phyloP scores from a whole-genome alignment of 53 echinoderm and acorn worm genomes.

The Holothuria leucospilota region DNA sequence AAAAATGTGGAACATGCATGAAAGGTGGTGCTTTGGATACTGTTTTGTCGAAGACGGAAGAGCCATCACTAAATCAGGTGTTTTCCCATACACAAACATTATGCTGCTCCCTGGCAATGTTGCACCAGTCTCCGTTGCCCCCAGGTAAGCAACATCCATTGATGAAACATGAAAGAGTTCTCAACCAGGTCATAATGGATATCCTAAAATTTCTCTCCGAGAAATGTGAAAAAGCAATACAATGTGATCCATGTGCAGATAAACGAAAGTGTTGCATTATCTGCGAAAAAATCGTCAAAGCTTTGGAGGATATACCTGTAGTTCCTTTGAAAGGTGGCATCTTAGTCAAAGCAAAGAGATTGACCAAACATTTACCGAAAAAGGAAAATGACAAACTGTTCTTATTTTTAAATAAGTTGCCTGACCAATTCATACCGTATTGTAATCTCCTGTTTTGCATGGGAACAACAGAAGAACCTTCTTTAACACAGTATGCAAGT shows the following conservation, averaged over 20 bases:
- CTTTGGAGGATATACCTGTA: slow-evolving; percentile 24
- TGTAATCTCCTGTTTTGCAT: background rate
- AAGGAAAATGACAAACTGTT: slow-evolving; percentile 16
- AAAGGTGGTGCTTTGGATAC: no score
- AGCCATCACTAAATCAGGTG: background rate
- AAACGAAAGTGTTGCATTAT: slow-evolving; percentile 22
- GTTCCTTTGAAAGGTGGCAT: background rate
- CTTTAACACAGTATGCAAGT: slow-evolving; percentile 20
- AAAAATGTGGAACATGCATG: no score
- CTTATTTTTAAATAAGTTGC: slow-evolving; percentile 16
- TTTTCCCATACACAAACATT: slow-evolving; percentile 6
- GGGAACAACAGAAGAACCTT: slow-evolving; percentile 11
- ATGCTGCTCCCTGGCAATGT: background rate
- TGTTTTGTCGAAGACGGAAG: background rate
- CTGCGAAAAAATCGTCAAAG: background rate
- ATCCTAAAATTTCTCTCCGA: slow-evolving; percentile 10
- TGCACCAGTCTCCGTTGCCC: background rate
- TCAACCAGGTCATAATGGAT: background rate
- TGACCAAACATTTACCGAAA: background rate
- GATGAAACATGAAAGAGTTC: background rate
- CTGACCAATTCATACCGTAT: background rate
- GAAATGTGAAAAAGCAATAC: background rate
- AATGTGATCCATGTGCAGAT: background rate
- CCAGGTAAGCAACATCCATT: no score
- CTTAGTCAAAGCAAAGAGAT: slow-evolving; percentile 4